These are phyloP conservation scores for Pachyseris speciosa DNA, from an alignment of 64 coral and sea anemone genomes.

Conservation along the genomic window DNA sequence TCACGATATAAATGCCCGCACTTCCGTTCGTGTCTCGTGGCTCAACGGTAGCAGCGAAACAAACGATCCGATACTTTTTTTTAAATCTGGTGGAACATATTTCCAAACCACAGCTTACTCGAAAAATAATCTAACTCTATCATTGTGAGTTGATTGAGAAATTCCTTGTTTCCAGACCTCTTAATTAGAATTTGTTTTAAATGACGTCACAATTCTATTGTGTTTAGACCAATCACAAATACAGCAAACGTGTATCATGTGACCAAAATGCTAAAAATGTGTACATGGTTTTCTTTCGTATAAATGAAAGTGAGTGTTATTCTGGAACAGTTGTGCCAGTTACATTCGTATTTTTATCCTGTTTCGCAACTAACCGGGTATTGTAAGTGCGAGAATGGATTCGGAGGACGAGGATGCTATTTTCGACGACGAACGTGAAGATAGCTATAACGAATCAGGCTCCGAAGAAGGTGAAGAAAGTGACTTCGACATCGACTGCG, in stretches of 20 bases:
- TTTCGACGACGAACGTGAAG: slow-evolving; percentile 84
- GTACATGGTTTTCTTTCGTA: slow-evolving; percentile 15
- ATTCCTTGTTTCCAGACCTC: background rate
- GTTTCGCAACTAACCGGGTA: background rate
- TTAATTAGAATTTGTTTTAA: background rate
- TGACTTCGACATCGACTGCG: slow-evolving; percentile 97
- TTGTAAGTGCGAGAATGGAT: slow-evolving; percentile 70
- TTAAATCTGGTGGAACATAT: too few relatives aligned
- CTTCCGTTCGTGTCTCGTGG: too few relatives aligned
- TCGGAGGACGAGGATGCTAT: slow-evolving; percentile 95
- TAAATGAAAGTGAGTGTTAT: slow-evolving; percentile 23
- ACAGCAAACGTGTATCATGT: background rate
- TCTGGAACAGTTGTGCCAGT: slow-evolving; percentile 19
- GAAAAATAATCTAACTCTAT: too few relatives aligned
- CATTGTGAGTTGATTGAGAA: too few relatives aligned
- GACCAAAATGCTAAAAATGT: slow-evolving; percentile 22
- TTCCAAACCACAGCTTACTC: too few relatives aligned
- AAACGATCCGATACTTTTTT: too few relatives aligned
- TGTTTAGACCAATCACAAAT: slow-evolving; percentile 6
- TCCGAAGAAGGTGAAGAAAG: slow-evolving; percentile 88
- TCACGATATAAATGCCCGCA: too few relatives aligned
- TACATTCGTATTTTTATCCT: background rate
- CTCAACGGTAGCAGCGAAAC: too few relatives aligned
- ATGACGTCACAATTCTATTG: slow-evolving; percentile 10
- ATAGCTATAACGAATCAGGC: slow-evolving; percentile 77